phyloP scores from a whole-genome alignment of 1,140 invertebrate species.

The Zaprionus ghesquierei region DNA sequence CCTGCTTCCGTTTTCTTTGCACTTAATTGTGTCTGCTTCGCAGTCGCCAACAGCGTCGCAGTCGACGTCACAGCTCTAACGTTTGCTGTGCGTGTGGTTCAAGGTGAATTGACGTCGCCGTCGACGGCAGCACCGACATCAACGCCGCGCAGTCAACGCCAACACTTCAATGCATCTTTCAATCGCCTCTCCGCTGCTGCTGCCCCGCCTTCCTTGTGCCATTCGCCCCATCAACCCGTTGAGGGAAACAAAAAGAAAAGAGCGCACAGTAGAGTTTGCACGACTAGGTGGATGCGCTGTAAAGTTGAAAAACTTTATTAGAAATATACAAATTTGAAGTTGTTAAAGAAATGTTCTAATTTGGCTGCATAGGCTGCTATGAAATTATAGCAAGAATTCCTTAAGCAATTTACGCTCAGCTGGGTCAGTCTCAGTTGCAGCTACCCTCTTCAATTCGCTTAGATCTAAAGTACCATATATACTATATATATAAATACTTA shows the following conservation, averaged over 20 bases:
- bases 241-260: constrained; percentile 28
- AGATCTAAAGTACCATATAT: not conserved
- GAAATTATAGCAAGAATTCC: not conserved
- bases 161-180: constrained; percentile 70
- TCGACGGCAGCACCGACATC: constrained; percentile 32
- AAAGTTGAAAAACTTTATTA: not conserved
- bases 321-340: not conserved
- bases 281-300: constrained; percentile 16
- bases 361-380: not conserved
- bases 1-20: constrained; percentile 72
- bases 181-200: constrained; percentile 47
- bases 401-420: not conserved
- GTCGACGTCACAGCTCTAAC: constrained; percentile 11
- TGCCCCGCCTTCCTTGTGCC: not conserved
- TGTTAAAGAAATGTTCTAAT: not conserved
- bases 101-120: constrained; percentile 62
- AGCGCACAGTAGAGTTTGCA: not conserved
- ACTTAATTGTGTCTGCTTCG: constrained; percentile 73
- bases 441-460: not conserved
- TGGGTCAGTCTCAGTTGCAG: not conserved
- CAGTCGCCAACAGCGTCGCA: constrained; percentile 26
- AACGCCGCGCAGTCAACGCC: constrained; percentile 38
- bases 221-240: constrained; percentile 53
- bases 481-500: constrained; percentile 16
- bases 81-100: constrained; percentile 68